Conservation (phyloP, 2,888 invertebrate genomes). For the Notodonta ziczac region DNA sequence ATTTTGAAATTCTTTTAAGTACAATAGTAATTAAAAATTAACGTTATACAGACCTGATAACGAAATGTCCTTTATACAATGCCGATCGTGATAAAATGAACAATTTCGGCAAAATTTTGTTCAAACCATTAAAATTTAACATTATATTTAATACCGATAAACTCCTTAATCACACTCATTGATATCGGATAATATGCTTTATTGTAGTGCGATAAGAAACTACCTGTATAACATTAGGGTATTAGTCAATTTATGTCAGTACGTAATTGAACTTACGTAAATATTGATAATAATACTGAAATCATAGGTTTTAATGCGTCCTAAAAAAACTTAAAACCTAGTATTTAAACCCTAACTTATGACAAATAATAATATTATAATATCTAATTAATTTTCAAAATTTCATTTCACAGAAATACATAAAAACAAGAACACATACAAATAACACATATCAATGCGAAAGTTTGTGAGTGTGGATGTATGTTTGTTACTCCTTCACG, state of each 20-base stretch:
- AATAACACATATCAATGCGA: too few species aligned
- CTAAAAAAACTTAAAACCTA: too few species aligned
- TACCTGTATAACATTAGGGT: background rate
- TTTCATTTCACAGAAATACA: too few species aligned
- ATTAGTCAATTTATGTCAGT: background rate
- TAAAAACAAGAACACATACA: too few species aligned
- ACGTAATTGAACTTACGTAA: background rate
- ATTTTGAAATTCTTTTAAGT: background rate
- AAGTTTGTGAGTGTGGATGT: too few species aligned
- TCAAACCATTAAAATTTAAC: background rate
- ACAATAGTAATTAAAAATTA: background rate
- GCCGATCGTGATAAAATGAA: constrained; percentile 27
- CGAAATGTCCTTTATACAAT: constrained; percentile 48
- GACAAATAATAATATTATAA: too few species aligned
- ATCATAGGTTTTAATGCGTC: background rate
- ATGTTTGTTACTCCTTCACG: too few species aligned
- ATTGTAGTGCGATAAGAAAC: constrained; percentile 9
- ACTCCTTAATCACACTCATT: background rate
- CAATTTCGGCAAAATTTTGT: constrained; percentile 9
- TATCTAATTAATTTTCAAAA: too few species aligned
- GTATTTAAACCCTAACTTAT: too few species aligned
- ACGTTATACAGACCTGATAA: constrained; percentile 42
- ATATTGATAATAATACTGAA: background rate
- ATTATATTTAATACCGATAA: constrained; percentile 13
- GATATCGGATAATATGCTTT: constrained; percentile 12